Evolutionary conservation across 2,888 invertebrate species (phyloP), one percentile per base, ranked within the genome.

Genomic region (Acronicta alni): DNA sequence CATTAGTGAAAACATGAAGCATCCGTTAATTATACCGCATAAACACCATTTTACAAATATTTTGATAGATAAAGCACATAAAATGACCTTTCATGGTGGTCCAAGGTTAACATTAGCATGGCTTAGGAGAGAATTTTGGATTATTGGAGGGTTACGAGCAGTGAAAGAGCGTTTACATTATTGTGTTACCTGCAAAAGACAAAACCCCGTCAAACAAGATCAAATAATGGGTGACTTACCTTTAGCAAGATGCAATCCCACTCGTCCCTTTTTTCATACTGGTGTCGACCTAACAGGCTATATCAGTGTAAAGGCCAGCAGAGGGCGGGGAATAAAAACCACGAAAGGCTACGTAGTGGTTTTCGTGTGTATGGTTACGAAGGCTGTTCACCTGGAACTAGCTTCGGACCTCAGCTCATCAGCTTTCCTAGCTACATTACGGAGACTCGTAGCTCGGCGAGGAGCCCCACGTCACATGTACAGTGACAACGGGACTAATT

Each of bases 301-400:
- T 26, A 39, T 61, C 14, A 42, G 52, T 10, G 38, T 66, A 14
- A 67, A 72, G 35, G 32, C 57, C 9, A 64, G 49, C 52, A 72
- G 60, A 46, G 65, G 67, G 8, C 57, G 72, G 18, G 69, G 72
- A 2, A 45, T 67, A 23, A 57, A 48, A 48, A 41, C 46, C 14
- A 46, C 38, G 14, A 63, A 63, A 37, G 75, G 72, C n/a, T 77
- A 78, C 48, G 54, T 77, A 4, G 71, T 68, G 0, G 64, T 80
- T 0, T 79, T 61, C 23, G 46, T 61, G 2, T 67, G 63, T 9
- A 46, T 67, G 74, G 70, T 54, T 0, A 78, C 75, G 3, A 79
- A 78, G 47, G 76, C 74, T 8, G 58, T 81, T 9, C 79, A 80
- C 35, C 20, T 82, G 10, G 80, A 80, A 42, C 38, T 79, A 0